Evolutionary conservation across 2,888 invertebrate genomes (phyloP).

Genomic region (Ceramica pisi): DNA sequence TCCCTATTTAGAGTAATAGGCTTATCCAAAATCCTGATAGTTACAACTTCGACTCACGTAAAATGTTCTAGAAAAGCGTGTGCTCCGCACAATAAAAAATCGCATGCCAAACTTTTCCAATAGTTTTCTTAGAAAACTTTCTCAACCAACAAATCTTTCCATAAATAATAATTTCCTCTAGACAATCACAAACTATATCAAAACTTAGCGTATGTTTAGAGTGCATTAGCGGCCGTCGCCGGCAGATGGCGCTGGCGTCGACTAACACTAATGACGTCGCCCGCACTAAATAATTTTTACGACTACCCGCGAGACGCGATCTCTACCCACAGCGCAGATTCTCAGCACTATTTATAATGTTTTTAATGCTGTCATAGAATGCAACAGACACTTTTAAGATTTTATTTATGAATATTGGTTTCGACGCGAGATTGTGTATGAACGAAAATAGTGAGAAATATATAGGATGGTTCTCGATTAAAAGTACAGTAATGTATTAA

Average conservation of each 20-base stretch:
- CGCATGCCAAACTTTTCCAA: no score
- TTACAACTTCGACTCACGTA: no score
- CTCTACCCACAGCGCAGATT: constrained; percentile 61
- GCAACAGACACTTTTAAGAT: constrained; percentile 55
- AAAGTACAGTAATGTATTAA: no score
- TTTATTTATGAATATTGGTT: constrained; percentile 48
- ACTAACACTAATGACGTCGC: constrained; percentile 83
- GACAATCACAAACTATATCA: constrained; percentile 51
- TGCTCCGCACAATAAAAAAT: no score
- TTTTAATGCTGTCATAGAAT: constrained; percentile 55
- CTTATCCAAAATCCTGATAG: no score
- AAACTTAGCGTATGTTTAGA: constrained; percentile 64
- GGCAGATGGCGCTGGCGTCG: constrained; percentile 80
- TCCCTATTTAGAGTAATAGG: no score
- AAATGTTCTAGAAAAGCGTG: no score
- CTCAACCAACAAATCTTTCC: no score
- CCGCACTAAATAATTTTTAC: constrained; percentile 89
- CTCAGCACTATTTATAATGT: constrained; percentile 60
- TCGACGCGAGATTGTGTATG: constrained; percentile 2
- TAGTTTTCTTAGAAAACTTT: background rate
- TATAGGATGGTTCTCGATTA: background rate
- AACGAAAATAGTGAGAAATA: constrained; percentile 19
- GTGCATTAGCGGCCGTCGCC: constrained; percentile 66
- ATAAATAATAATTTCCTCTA: constrained; percentile 32
- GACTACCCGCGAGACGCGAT: constrained; percentile 79